A percentile compares a stretch with the other conserved stretches of the same genome.
phyloP scores from a whole-genome alignment of 2,797 vertebrate species.

The Melanotaenia parkinsoni region DNA sequence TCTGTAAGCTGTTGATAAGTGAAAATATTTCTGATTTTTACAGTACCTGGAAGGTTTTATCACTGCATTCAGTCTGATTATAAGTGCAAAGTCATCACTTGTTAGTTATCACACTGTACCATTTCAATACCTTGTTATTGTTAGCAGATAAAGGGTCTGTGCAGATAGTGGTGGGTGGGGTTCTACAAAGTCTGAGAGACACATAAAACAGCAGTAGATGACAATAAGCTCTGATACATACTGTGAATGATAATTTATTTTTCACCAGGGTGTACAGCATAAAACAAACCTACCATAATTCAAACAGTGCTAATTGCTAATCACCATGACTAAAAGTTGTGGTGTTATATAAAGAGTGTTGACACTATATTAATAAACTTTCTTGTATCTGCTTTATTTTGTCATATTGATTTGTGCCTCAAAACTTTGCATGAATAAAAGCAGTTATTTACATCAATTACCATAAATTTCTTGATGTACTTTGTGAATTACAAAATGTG shows the following conservation, averaged over 20 bases:
- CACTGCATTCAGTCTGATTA: not conserved
- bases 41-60: not conserved
- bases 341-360: too few relatives aligned
- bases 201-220: not conserved
- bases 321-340: too few relatives aligned
- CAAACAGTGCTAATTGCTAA: too few relatives aligned
- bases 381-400: too few relatives aligned
- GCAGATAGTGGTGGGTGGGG: not conserved
- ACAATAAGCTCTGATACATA: not conserved
- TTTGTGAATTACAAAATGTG: too few relatives aligned
- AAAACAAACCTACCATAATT: too few relatives aligned
- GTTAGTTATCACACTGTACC: not conserved
- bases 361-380: too few relatives aligned
- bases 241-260: not conserved
- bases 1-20: conserved; percentile 5
- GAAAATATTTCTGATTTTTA: not conserved
- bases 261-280: too few relatives aligned
- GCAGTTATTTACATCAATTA: not conserved
- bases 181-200: not conserved
- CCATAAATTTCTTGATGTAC: too few relatives aligned
- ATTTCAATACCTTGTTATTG: not conserved
- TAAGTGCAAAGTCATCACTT: not conserved
- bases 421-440: too few relatives aligned
- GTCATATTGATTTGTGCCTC: too few relatives aligned
- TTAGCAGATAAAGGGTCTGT: not conserved